These are phyloP conservation scores for Trichopria drosophilae DNA, from an alignment of 2,888 invertebrate species.

Conservation along the genomic window DNA sequence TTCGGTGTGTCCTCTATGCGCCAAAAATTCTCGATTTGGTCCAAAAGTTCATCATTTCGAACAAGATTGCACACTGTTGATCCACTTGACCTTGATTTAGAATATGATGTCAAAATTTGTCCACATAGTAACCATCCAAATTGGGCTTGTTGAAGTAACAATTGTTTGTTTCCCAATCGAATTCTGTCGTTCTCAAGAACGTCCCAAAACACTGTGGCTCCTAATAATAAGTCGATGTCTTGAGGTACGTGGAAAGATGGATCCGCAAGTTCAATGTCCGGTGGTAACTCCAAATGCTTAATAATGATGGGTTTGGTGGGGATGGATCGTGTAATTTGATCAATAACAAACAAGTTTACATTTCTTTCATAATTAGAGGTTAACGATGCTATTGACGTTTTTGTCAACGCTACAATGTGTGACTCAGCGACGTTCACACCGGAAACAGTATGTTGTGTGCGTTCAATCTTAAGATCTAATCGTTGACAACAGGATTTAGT, in stretches of 20 bases:
- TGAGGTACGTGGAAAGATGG: constrained; percentile 12
- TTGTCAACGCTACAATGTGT: no score
- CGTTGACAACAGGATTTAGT: no score
- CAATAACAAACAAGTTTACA: no score
- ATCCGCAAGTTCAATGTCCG: constrained; percentile 18
- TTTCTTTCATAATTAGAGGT: no score
- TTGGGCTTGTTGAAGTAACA: constrained; percentile 19
- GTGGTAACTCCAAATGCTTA: no score
- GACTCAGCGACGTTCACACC: no score
- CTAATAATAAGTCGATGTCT: constrained; percentile 12
- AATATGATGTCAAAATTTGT: constrained; percentile 5
- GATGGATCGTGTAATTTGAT: no score
- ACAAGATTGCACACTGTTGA: constrained; percentile 10
- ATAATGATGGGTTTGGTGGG: no score
- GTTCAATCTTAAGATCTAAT: no score
- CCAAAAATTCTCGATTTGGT: constrained; percentile 19
- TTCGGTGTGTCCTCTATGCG: constrained; percentile 12
- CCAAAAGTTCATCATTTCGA: constrained; percentile 9
- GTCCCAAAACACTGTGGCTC: constrained; percentile 22
- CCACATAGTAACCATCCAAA: constrained; percentile 23
- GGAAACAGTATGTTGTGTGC: no score
- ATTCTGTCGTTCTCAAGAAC: constrained; percentile 18
- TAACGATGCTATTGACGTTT: no score
- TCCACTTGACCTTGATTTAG: no score
- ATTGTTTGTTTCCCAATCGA: constrained; percentile 7